Evolutionary conservation across 2,113 vertebrate species (phyloP).

Genomic region (Ophiodon elongatus): DNA sequence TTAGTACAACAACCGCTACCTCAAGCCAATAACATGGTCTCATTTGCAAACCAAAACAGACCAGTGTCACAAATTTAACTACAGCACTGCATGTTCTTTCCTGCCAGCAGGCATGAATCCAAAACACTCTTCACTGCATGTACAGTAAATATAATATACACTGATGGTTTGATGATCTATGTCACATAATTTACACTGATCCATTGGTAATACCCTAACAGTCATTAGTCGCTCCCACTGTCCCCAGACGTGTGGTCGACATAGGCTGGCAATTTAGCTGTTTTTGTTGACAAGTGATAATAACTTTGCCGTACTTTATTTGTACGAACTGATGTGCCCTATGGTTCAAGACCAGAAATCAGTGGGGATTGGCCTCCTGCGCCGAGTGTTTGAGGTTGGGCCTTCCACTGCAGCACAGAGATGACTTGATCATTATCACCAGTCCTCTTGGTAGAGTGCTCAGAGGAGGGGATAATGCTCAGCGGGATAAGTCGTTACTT

Average conservation of each 20-base stretch:
- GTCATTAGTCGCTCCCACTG: not conserved
- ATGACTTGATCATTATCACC: conserved; percentile 61
- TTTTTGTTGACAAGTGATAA: conserved; percentile 12
- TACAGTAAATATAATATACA: not conserved
- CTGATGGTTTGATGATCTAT: not conserved
- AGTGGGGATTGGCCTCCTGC: conserved; percentile 32
- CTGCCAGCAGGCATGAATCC: not conserved
- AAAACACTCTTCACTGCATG: not conserved
- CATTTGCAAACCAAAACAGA: conserved; percentile 72
- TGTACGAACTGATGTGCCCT: not conserved
- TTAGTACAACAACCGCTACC: conserved; percentile 15
- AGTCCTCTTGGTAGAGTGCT: conserved; percentile 60
- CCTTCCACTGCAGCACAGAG: conserved; percentile 9
- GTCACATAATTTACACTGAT: not conserved
- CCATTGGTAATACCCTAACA: not conserved
- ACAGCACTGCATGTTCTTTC: not conserved
- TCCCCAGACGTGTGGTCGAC: not conserved
- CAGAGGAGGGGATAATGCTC: conserved; percentile 71
- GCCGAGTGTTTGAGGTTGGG: conserved; percentile 42
- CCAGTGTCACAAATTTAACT: conserved; percentile 4
- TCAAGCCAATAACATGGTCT: conserved; percentile 19
- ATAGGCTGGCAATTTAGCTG: not conserved
- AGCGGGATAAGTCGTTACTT: conserved; percentile 80
- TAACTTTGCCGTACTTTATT: conserved; percentile 7
- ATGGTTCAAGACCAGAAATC: conserved; percentile 20